Conservation (phyloP, 2,888 invertebrate genomes). For the Chrysina gloriosa region DNA sequence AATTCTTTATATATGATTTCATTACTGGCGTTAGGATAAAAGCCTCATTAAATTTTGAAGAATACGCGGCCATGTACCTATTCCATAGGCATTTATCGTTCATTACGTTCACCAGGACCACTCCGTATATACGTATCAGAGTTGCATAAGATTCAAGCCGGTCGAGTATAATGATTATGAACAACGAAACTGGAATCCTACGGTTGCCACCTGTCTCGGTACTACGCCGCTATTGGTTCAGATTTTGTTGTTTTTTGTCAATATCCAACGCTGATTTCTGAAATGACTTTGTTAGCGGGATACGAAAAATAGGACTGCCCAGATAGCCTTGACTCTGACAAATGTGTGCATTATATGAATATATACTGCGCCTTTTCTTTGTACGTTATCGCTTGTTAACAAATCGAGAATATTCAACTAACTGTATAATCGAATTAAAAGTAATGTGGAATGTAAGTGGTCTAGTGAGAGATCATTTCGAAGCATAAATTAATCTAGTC, state of each 20-base stretch:
- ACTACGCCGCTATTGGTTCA: constrained; percentile 62
- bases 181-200: constrained; percentile 61
- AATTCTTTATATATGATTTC: neutral
- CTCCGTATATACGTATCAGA: constrained; percentile 4
- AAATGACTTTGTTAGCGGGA: constrained; percentile 43
- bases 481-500: too few species aligned
- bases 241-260: constrained; percentile 59
- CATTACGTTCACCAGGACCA: constrained; percentile 10
- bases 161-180: constrained; percentile 59
- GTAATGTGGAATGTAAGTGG: too few species aligned
- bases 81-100: neutral
- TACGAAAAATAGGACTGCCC: constrained; percentile 40
- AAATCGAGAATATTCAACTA: neutral
- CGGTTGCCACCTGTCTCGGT: constrained; percentile 64
- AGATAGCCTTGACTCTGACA: constrained; percentile 19
- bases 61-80: neutral
- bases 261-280: constrained; percentile 42
- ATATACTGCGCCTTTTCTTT: constrained; percentile 4
- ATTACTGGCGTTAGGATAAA: neutral
- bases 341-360: constrained; percentile 14
- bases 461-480: too few species aligned
- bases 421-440: too few species aligned
- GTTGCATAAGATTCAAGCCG: constrained; percentile 43
- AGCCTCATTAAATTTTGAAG: constrained; percentile 18
- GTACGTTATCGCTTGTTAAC: neutral